A percentile compares a stretch with the other conserved stretches of the same genome.
Evolutionary conservation across 1,140 invertebrate genomes (phyloP).

Genomic region (Caenorhabditis inopinata): DNA sequence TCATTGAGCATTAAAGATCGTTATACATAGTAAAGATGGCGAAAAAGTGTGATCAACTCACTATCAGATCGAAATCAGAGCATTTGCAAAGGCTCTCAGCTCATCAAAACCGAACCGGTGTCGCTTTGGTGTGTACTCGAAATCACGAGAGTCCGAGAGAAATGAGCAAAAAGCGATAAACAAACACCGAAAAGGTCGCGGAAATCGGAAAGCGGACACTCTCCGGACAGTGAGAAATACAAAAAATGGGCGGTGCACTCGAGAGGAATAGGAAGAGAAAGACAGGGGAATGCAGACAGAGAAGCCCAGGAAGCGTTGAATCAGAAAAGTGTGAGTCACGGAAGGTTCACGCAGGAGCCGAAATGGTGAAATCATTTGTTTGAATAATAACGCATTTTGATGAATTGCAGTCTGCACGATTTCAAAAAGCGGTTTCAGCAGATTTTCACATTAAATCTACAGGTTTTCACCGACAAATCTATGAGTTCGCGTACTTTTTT

Average conservation of each 20-base stretch:
- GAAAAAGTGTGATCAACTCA: no score
- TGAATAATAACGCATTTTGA: no score
- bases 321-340: neutral
- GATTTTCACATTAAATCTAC: no score
- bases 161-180: slow-evolving; percentile 16
- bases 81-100: no score
- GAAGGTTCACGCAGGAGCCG: neutral
- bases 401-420: no score
- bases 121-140: neutral
- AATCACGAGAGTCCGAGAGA: neutral
- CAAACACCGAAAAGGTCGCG: neutral
- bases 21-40: no score
- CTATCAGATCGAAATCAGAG: neutral
- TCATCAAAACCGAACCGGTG: slow-evolving; percentile 1
- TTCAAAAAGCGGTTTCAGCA: no score
- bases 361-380: neutral
- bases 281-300: neutral
- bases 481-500: no score
- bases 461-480: no score
- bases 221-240: neutral
- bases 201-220: slow-evolving; percentile 3
- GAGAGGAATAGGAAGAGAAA: neutral
- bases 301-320: neutral
- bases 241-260: neutral
- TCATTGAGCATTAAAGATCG: no score